Base-by-base conservation (phyloP, 2,797 vertebrate species). In the Enteromius radiatus region DNA sequence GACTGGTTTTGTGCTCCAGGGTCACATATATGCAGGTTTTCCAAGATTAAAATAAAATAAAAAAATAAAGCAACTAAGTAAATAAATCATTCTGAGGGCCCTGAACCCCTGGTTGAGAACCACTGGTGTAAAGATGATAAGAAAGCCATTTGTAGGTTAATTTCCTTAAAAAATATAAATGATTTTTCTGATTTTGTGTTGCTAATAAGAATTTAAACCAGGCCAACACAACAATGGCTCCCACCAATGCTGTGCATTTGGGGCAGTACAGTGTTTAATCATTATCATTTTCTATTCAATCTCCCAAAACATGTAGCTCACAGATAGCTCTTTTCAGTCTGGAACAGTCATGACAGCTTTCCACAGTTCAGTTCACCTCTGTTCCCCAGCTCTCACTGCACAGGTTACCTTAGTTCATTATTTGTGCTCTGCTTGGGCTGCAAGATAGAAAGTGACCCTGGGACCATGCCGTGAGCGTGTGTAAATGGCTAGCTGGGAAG, bases 331-430 rank as follows among this genome's bases (percentile, higher is more conserved):
- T 71, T 21, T 71, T 47, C 41, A 63, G 69, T 36, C 43, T 49
- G 41, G 3, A 63, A 61, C 52, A 61, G 38, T 14, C 10, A 5
- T 59, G 52, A 70, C 78, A 70, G 49, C 26, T 26, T 56, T 79
- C 23, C 31, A 15, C 54, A 31, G 71, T 79, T 84, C 49, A 78
- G 71, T 75, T 81, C 67, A 38, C 36, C 43, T 56, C 52, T 63
- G 56, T 76, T 74, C 63, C 49, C 43, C 21, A 74, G 47, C 59
- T 63, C 63, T 67, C 41, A n/a, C 63, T 59, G 38, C 76, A 68
- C 78, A 38, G 54, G 64, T 31, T 54, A 78, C 70, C 26, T 36
- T 45, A 74, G 79, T 81, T 85, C 69, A 85, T 87, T 87, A 84
- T 80, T 61, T 41, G 38, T 47, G 63, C 79, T 77, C 52, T 76